Conservation (phyloP, 2,888 invertebrate genomes). For the Tinea pellionella region DNA sequence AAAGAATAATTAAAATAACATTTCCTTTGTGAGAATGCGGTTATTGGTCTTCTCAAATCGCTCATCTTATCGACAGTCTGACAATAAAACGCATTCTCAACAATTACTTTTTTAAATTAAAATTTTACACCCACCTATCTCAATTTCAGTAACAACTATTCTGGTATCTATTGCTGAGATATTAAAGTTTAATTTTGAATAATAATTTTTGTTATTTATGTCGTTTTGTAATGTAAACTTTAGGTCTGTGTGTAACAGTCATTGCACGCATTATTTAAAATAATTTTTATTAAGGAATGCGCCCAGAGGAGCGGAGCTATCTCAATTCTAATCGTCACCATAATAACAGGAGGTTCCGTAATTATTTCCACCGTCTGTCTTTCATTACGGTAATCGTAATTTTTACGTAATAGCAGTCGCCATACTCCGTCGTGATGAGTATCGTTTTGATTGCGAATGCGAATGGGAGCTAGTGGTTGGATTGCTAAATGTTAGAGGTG, state of each 20-base stretch:
- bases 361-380: slow-evolving; percentile 59
- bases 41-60: slow-evolving; percentile 15
- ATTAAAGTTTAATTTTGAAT: background rate
- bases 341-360: slow-evolving; percentile 57
- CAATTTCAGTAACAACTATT: background rate
- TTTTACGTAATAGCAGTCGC: slow-evolving; percentile 58
- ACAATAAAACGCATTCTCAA: slow-evolving; percentile 16
- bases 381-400: slow-evolving; percentile 67
- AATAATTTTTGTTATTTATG: background rate
- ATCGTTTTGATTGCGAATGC: slow-evolving; percentile 55
- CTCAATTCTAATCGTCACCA: slow-evolving; percentile 58
- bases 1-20: background rate
- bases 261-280: slow-evolving; percentile 52
- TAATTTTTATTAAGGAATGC: slow-evolving; percentile 61
- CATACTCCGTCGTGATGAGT: slow-evolving; percentile 33
- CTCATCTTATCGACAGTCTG: slow-evolving; percentile 14
- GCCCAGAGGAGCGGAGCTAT: slow-evolving; percentile 57
- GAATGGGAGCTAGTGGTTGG: slow-evolving; percentile 26
- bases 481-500: slow-evolving; percentile 38
- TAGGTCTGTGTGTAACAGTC: slow-evolving; percentile 22
- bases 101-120: slow-evolving; percentile 13
- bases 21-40: slow-evolving; percentile 10
- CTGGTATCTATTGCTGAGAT: background rate
- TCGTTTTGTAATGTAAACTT: slow-evolving; percentile 13
- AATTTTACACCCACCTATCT: background rate